Base-by-base conservation (phyloP, 2,113 vertebrate species). In the Gorsachius goisagi region DNA sequence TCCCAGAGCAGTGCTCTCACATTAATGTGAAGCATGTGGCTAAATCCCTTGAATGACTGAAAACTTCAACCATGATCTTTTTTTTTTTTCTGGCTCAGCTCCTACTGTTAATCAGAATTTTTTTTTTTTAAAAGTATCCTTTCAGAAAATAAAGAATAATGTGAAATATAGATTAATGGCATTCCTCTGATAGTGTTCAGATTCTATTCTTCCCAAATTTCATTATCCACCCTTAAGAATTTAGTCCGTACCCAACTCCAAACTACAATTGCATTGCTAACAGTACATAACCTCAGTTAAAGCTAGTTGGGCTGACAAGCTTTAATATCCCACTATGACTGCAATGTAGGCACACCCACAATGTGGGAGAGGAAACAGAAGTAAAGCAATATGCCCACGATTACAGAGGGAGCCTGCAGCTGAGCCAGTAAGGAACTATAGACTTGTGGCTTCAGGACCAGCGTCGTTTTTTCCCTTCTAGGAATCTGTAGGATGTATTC, bases 21-120 rank as follows among this genome's bases (percentile, higher is more conserved):
- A 90, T 91, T 94, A 96, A 95, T 87, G 90, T 77, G 78, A 95
- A 94, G 90, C 88, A 93, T 95, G 90, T 92, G 88, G 90, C 60
- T 95, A 93, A 95, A 77, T 91, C 90, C 50, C 74, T 74, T 47
- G 45, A 91, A 93, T 74, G 53, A 87, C 50, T 89, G 45, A 47
- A 47, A 47, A 47, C 45, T 47, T 45, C 45, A 47, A 47, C 45
- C 45, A 47, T 47, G 18, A 45, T 45, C 45, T 44, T 47, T 47
- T 47, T 47, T 47, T 47, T 47, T 47, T 47, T 47, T 47, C 45
- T 47, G 45, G 45, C 45, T 47, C 45, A 47, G 20, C 45, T 47
- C 45, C 45, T 47, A 47, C 45, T 47, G 45, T 47, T 47, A 47
- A 47, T 47, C 45, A 47, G 45, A 20, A 20, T 20, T 17, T 47